Base-by-base conservation (phyloP, 2,797 vertebrate genomes). In the Sebastes oblongus region DNA sequence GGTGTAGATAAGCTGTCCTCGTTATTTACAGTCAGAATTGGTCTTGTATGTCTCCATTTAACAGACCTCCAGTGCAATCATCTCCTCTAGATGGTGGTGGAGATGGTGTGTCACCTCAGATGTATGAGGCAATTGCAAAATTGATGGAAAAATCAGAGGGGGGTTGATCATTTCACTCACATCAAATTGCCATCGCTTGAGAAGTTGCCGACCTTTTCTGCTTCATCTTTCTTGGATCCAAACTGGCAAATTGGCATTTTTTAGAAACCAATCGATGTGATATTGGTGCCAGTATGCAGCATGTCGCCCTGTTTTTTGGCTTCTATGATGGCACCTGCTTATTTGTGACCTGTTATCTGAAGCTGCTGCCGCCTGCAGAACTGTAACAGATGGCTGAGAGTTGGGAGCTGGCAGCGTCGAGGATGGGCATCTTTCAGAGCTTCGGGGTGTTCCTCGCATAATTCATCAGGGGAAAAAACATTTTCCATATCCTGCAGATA, bases 331-430 rank as follows among this genome's bases (percentile, higher is more conserved):
- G 75, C 87, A 82, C 86, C 91, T 92, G 88, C 77, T 91, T 42
- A 11, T 82, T 73, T 67, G 80, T 84, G 86, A 91, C 86, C 87
- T 66, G 72, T 76, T 85, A 72, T 80, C 71, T 78, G 88, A 86
- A 83, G 85, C 84, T 77, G 86, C 29, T 75, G 86, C 42, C 75
- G 88, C 86, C 75, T 34, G 39, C 79, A 24, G 84, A 66, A 75
- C 74, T 59, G 77, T 6, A 42, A 65, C 92, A 93, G 92, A 93
- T 92, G 93, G 92, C 76, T 20, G 50, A 60, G 73, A 76, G 82
- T 80, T 84, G 8, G 11, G 82, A 50, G 81, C 78, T 86, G 78
- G 73, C 83, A 80, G 55, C 14, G 8, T 4, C 24, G 24, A 67
- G 30, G 55, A 62, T 59, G 74, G 80, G 27, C 62, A 68, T 83